Percentiles rank a stretch among this genome's conserved stretches.
Evolutionary conservation across 64 coral and sea anemone species (phyloP).

Genomic region (Dendronephthya gigantea): DNA sequence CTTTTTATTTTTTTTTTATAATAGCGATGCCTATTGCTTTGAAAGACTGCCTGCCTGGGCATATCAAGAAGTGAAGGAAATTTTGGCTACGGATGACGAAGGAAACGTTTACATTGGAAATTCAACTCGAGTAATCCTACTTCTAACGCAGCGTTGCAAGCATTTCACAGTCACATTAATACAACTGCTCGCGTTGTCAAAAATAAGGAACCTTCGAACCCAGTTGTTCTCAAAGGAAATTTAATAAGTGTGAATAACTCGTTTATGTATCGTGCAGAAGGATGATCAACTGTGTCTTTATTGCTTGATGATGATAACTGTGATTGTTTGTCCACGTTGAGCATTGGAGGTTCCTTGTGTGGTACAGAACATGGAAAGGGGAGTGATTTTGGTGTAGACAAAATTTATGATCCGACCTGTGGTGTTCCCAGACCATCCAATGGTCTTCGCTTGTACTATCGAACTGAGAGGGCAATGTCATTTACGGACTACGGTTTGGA

Average conservation of each 20-base stretch:
- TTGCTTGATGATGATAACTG: conserved; percentile 20
- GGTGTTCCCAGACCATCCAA: neutral
- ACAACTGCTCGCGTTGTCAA: too few relatives aligned
- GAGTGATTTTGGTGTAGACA: conserved; percentile 7
- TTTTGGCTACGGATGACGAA: conserved; percentile 33
- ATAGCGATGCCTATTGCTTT: conserved; percentile 45
- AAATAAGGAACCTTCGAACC: neutral
- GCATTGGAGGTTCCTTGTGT: conserved; percentile 12
- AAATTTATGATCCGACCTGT: neutral
- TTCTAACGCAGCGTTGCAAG: conserved; percentile 43
- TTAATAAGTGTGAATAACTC: conserved; percentile 9
- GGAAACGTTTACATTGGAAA: conserved; percentile 57
- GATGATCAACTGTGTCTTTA: conserved; percentile 18
- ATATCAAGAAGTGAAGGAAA: conserved; percentile 37
- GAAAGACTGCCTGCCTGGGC: conserved; percentile 50
- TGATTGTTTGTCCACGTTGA: too few relatives aligned
- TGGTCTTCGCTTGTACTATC: conserved; percentile 25
- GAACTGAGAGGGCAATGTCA: neutral
- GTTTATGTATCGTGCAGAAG: conserved; percentile 13
- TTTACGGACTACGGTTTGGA: neutral
- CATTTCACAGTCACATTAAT: conserved; percentile 50
- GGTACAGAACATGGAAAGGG: neutral
- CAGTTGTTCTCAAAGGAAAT: neutral
- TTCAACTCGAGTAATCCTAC: conserved; percentile 42
- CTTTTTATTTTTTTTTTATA: too few relatives aligned